Conservation (phyloP, 2,797 vertebrate genomes). For the Pseudopleuronectes americanus region DNA sequence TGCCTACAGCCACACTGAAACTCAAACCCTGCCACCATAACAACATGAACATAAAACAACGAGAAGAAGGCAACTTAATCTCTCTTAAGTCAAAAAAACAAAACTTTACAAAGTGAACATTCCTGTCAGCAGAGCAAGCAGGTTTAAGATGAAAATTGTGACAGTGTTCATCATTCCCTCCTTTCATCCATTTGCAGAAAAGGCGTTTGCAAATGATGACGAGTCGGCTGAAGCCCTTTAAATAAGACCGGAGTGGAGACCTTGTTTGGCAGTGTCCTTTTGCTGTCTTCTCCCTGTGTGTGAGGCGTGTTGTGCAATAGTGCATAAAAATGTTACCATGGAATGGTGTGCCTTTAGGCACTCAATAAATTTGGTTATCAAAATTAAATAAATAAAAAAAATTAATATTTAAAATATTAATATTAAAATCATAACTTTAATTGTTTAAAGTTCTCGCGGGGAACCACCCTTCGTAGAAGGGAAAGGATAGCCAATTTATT, state of each 20-base stretch:
- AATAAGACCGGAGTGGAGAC: constrained; percentile 67
- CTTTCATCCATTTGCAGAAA: constrained; percentile 60
- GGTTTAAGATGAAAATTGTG: constrained; percentile 59
- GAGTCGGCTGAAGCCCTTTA: constrained; percentile 78
- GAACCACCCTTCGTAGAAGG: too few relatives aligned
- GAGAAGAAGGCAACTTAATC: constrained; percentile 52
- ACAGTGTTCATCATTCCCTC: constrained; percentile 37
- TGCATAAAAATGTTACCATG: too few relatives aligned
- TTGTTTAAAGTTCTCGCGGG: too few relatives aligned
- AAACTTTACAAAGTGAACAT: constrained; percentile 55
- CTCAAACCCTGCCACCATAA: constrained; percentile 47
- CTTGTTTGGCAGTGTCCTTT: constrained; percentile 57
- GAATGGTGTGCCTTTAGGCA: too few relatives aligned
- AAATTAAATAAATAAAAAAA: too few relatives aligned
- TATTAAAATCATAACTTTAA: too few relatives aligned
- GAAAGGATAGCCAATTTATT: too few relatives aligned
- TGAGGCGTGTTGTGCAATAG: too few relatives aligned
- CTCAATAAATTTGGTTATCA: too few relatives aligned
- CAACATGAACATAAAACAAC: constrained; percentile 42
- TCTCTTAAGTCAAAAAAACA: constrained; percentile 45
- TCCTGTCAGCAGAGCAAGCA: constrained; percentile 68
- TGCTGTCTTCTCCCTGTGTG: constrained; percentile 43
- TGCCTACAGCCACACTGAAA: constrained; percentile 66
- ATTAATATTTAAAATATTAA: too few relatives aligned
- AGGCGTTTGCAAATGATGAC: constrained; percentile 61